These are phyloP conservation scores for Thereva nobilitata DNA, from an alignment of 2,888 invertebrate genomes.

Conservation along the genomic window DNA sequence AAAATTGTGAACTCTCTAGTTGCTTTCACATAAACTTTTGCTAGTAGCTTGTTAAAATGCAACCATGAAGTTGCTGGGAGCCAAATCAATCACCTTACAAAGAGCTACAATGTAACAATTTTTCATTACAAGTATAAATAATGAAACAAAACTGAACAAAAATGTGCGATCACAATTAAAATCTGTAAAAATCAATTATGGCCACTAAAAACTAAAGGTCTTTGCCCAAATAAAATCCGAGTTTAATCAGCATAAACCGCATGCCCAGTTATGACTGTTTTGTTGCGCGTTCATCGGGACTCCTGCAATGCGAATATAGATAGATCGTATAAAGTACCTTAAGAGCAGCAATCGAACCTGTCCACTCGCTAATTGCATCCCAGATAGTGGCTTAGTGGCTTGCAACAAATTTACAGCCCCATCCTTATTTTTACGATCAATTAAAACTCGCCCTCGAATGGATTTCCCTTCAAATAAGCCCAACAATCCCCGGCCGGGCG, in stretches of 20 bases:
- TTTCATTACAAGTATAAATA: too few species aligned
- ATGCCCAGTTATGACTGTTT: constrained; percentile 8
- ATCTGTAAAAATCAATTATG: constrained; percentile 38
- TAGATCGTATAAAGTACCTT: neutral
- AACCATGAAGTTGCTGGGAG: too few species aligned
- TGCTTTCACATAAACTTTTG: too few species aligned
- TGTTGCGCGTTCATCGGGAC: neutral
- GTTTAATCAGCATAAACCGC: constrained; percentile 39
- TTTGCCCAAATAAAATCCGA: constrained; percentile 37
- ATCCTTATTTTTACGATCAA: constrained; percentile 39
- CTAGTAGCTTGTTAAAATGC: too few species aligned
- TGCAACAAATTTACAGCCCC: constrained; percentile 30
- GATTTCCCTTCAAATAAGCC: constrained; percentile 18
- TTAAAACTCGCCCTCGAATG: constrained; percentile 42
- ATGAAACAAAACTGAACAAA: constrained; percentile 22
- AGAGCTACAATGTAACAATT: too few species aligned
- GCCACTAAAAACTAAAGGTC: constrained; percentile 33
- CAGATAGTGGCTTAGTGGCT: neutral
- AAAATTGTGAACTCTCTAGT: too few species aligned
- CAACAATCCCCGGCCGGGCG: neutral
- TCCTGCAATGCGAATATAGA: neutral
- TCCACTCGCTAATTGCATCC: neutral
- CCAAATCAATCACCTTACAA: too few species aligned
- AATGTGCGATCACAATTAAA: constrained; percentile 38
- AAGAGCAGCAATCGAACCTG: neutral